phyloP scores from a whole-genome alignment of 35 echinoderm and acorn worm genomes.

The Acanthaster planci region DNA sequence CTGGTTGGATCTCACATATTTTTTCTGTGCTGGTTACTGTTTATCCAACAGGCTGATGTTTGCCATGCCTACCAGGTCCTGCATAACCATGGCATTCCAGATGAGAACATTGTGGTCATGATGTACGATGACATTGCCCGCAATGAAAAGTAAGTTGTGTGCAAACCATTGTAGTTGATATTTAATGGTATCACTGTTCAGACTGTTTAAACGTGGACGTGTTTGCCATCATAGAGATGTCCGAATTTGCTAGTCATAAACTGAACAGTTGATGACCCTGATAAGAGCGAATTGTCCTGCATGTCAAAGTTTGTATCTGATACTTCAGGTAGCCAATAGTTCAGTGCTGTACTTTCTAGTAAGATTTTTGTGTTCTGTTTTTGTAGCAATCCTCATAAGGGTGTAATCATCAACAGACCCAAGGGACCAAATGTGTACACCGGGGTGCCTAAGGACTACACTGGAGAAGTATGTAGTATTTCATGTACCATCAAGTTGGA shows the following conservation, averaged over 20 bases:
- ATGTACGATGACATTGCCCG: conserved; percentile 99
- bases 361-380: background rate
- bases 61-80: conserved; percentile 96
- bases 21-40: conserved; percentile 3
- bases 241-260: too few relatives aligned
- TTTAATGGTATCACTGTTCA: too few relatives aligned
- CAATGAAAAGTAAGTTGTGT: conserved; percentile 72
- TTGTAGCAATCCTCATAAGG: conserved; percentile 50
- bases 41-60: conserved; percentile 74
- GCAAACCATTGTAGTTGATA: background rate
- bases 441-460: conserved; percentile 78
- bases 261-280: too few relatives aligned
- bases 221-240: too few relatives aligned
- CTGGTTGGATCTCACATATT: background rate
- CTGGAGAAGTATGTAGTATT: conserved; percentile 40
- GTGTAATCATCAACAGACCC: conserved; percentile 69
- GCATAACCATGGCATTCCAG: conserved; percentile 91
- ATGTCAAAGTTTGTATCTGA: too few relatives aligned
- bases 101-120: conserved; percentile 92
- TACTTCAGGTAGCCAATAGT: too few relatives aligned
- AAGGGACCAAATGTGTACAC: conserved; percentile 64
- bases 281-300: too few relatives aligned
- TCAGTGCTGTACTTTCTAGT: too few relatives aligned
- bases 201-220: too few relatives aligned
- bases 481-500: background rate